Evolutionary conservation across 1,140 invertebrate genomes (phyloP).

Genomic region (Bombus confusus): DNA sequence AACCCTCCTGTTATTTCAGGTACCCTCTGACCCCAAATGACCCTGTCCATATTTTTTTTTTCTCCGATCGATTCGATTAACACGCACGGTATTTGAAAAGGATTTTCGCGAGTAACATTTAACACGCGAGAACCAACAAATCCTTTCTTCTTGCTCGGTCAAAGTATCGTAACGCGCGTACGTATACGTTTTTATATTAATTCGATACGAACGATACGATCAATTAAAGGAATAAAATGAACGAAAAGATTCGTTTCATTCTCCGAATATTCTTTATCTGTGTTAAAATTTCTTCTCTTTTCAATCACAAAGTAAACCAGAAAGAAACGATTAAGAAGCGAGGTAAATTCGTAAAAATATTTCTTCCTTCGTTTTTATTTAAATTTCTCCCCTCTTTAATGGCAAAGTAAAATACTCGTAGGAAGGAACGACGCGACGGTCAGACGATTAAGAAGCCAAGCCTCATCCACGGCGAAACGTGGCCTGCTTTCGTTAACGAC

Average conservation of each 20-base stretch:
- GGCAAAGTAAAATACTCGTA: neutral
- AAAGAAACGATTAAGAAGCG: neutral
- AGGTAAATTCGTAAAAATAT: too few relatives aligned
- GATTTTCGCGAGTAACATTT: neutral
- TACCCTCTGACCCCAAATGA: constrained; percentile 53
- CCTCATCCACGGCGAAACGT: neutral
- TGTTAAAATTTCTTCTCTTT: neutral
- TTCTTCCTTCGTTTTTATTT: neutral
- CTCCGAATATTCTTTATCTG: neutral
- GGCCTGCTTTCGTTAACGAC: constrained; percentile 37
- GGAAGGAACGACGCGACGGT: neutral
- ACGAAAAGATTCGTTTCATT: neutral
- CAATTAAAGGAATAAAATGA: too few relatives aligned
- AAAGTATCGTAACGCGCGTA: too few relatives aligned
- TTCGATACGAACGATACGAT: neutral
- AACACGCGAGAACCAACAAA: neutral
- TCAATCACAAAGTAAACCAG: neutral
- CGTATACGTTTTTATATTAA: neutral
- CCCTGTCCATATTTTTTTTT: constrained; percentile 41
- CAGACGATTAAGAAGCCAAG: constrained; percentile 8
- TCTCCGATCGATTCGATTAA: constrained; percentile 57
- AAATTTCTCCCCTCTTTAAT: neutral
- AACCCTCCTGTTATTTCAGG: constrained; percentile 65
- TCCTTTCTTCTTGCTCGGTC: neutral
- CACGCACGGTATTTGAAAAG: constrained; percentile 46